A percentile compares a stretch with the other conserved stretches of the same genome.
phyloP scores from a whole-genome alignment of 2,113 vertebrate genomes.

The Pomatorhinus ruficollis region DNA sequence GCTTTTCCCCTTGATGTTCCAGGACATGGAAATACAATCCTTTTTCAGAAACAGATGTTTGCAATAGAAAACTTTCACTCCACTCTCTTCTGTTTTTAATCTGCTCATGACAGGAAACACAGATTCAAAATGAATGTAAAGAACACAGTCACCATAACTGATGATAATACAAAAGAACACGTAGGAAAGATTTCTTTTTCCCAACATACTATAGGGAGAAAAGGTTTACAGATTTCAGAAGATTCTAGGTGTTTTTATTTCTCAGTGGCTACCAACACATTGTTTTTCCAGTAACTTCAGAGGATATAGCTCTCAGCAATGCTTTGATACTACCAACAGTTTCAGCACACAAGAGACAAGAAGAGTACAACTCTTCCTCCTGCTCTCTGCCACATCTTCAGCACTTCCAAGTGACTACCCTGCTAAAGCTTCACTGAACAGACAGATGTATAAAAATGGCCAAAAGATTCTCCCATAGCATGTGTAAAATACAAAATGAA shows the following conservation, averaged over 20 bases:
- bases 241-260: constrained; percentile 20
- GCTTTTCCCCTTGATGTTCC: constrained; percentile 69
- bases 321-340: not conserved
- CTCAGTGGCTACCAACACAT: not conserved
- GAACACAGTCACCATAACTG: constrained; percentile 61
- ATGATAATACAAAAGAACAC: constrained; percentile 71
- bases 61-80: constrained; percentile 74
- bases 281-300: not conserved
- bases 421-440: not conserved
- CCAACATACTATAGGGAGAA: not conserved
- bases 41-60: constrained; percentile 70
- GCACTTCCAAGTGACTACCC: not conserved
- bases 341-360: not conserved
- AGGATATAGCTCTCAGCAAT: not conserved
- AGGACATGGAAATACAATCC: constrained; percentile 68
- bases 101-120: constrained; percentile 69
- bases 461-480: not conserved
- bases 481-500: constrained; percentile 3
- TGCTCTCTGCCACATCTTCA: not conserved
- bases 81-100: constrained; percentile 68
- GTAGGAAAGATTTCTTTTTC: constrained; percentile 47
- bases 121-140: constrained; percentile 72
- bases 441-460: not conserved
- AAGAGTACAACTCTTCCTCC: not conserved
- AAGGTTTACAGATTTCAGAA: constrained; percentile 38